These are phyloP conservation scores for Spinibarbus caldwelli DNA, from an alignment of 2,797 vertebrate genomes.

Conservation along the genomic window DNA sequence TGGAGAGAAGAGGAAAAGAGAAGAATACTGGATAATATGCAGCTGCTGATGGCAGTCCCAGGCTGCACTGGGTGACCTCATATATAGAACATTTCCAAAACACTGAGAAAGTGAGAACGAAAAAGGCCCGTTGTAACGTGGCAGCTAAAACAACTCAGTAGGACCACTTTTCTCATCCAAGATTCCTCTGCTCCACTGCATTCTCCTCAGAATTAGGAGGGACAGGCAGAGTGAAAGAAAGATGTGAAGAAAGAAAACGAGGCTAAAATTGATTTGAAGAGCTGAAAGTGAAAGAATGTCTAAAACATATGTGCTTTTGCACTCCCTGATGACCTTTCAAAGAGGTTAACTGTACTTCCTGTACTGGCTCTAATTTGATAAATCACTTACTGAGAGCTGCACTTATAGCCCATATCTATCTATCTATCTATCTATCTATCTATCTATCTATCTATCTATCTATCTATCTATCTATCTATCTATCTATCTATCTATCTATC, in stretches of 20 bases:
- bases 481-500: too few species aligned
- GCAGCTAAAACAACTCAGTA: conserved; percentile 49
- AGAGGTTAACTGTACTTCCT: conserved; percentile 49
- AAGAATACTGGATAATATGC: conserved; percentile 36
- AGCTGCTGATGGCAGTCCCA: conserved; percentile 61
- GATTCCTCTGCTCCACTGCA: conserved; percentile 48
- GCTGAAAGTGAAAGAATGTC: conserved; percentile 53
- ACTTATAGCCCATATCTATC: neutral
- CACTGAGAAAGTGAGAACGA: conserved; percentile 36
- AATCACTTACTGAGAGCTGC: conserved; percentile 26
- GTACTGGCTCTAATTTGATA: conserved; percentile 24
- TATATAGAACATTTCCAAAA: conserved; percentile 60
- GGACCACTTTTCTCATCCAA: conserved; percentile 45
- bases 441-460: neutral
- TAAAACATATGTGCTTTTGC: conserved; percentile 64
- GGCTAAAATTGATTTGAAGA: conserved; percentile 63
- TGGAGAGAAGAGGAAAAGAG: conserved; percentile 35
- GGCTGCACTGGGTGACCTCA: conserved; percentile 63
- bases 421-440: neutral
- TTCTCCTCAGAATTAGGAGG: conserved; percentile 21
- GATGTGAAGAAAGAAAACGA: conserved; percentile 25
- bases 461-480: neutral
- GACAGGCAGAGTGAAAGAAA: conserved; percentile 8
- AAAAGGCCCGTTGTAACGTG: conserved; percentile 62
- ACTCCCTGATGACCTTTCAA: conserved; percentile 50